Evolutionary conservation across 2,113 vertebrate genomes (phyloP).

Genomic region (Speoplatyrhinus poulsoni): DNA sequence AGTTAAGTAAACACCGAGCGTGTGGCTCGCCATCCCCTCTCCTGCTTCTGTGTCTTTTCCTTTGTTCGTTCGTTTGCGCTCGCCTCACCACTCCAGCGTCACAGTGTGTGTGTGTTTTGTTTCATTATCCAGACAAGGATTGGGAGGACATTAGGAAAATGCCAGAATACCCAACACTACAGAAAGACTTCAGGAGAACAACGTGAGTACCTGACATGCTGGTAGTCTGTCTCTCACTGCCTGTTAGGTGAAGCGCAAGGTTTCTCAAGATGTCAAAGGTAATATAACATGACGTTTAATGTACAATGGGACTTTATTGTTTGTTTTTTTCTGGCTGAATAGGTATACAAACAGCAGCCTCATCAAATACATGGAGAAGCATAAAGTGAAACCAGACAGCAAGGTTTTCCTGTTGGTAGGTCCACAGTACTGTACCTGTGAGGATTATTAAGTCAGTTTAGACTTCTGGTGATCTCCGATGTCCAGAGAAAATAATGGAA

Average conservation of each 20-base stretch:
- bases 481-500: too few species aligned
- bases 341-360: conserved; percentile 99
- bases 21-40: too few species aligned
- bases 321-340: conserved; percentile 49
- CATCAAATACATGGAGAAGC: conserved; percentile 99
- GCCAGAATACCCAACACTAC: conserved; percentile 98
- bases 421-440: not conserved
- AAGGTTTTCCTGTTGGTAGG: conserved; percentile 96
- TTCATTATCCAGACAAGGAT: conserved; percentile 88
- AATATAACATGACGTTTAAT: not conserved
- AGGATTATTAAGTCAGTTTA: not conserved
- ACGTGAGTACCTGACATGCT: conserved; percentile 82
- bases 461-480: too few species aligned
- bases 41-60: too few species aligned
- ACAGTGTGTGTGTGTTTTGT: not conserved
- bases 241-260: not conserved
- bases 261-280: not conserved
- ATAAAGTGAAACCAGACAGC: conserved; percentile 99
- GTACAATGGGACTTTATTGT: not conserved
- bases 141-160: conserved; percentile 99
- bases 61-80: too few species aligned
- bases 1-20: too few species aligned
- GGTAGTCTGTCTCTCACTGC: not conserved
- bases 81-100: too few species aligned
- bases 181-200: conserved; percentile 98